Percentiles rank a stretch among this genome's conserved stretches.
Conservation (phyloP, 2,797 vertebrate species). For the Chromobotia macracanthus region DNA sequence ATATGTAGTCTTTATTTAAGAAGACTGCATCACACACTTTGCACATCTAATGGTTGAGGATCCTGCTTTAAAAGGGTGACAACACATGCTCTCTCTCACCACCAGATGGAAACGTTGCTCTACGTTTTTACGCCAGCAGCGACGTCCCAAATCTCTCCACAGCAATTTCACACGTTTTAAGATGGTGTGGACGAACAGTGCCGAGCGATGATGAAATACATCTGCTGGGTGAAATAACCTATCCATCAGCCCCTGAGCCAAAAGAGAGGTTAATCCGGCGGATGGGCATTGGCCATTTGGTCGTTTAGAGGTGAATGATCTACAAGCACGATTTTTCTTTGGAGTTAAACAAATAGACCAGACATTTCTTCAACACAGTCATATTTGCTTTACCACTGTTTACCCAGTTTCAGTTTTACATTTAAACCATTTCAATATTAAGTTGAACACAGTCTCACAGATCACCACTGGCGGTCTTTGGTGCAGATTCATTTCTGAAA, state of each 20-base stretch:
- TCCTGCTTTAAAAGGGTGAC: no score
- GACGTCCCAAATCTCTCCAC: not conserved
- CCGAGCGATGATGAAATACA: slow-evolving; percentile 39
- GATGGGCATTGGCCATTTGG: slow-evolving; percentile 25
- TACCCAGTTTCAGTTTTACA: not conserved
- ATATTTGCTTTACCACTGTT: slow-evolving; percentile 9
- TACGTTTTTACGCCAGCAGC: not conserved
- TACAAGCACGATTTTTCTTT: slow-evolving; percentile 15
- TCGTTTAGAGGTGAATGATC: slow-evolving; percentile 14
- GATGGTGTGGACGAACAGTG: slow-evolving; percentile 13
- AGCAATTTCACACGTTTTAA: slow-evolving; percentile 38
- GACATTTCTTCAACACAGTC: not conserved
- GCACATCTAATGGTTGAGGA: not conserved
- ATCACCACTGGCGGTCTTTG: not conserved
- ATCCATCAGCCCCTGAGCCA: slow-evolving; percentile 25
- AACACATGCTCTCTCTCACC: not conserved
- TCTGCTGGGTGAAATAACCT: slow-evolving; percentile 19
- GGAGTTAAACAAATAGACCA: slow-evolving; percentile 20
- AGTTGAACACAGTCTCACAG: not conserved
- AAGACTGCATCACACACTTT: no score
- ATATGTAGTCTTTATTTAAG: not conserved
- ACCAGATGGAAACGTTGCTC: slow-evolving; percentile 52
- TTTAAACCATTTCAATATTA: not conserved
- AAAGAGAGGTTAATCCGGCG: not conserved
- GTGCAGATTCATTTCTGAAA: not conserved